These are phyloP conservation scores for Mellilla xanthometata DNA, from an alignment of 2,888 invertebrate genomes.

Conservation along the genomic window DNA sequence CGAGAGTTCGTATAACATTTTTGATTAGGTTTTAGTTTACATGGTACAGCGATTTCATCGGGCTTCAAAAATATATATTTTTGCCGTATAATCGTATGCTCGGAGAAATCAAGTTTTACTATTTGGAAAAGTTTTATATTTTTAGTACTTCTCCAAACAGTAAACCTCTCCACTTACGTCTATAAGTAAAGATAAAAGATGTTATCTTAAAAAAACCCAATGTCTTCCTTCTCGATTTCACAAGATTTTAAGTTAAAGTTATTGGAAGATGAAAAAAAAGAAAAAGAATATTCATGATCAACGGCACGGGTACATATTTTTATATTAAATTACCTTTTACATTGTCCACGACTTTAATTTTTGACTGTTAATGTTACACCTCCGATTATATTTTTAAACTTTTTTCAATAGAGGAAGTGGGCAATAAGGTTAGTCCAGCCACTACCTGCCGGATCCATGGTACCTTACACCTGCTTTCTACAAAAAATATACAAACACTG, in stretches of 20 bases:
- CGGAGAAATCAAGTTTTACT: too few relatives aligned
- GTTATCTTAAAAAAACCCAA: too few relatives aligned
- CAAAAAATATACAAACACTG: slow-evolving; percentile 69
- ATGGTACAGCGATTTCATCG: slow-evolving; percentile 25
- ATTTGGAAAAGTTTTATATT: too few relatives aligned
- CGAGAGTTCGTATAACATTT: slow-evolving; percentile 12
- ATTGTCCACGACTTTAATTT: slow-evolving; percentile 54
- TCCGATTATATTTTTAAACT: slow-evolving; percentile 46
- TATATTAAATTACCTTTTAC: slow-evolving; percentile 36
- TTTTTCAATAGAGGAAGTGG: slow-evolving; percentile 68
- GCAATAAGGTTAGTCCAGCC: slow-evolving; percentile 56
- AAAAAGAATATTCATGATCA: too few relatives aligned
- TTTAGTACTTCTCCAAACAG: too few relatives aligned
- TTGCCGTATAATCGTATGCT: too few relatives aligned
- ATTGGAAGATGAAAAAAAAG: too few relatives aligned
- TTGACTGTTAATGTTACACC: slow-evolving; percentile 52
- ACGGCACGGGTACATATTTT: too few relatives aligned
- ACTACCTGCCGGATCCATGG: slow-evolving; percentile 56
- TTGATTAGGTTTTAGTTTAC: slow-evolving; percentile 25
- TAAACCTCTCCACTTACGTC: too few relatives aligned
- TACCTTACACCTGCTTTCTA: slow-evolving; percentile 66
- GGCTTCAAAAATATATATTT: slow-evolving; percentile 30
- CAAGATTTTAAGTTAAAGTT: too few relatives aligned
- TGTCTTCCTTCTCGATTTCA: too few relatives aligned
- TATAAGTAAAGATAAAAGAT: too few relatives aligned